Evolutionary conservation across 2,113 vertebrate genomes (phyloP).

Genomic region (Paradoxurus hermaphroditus): DNA sequence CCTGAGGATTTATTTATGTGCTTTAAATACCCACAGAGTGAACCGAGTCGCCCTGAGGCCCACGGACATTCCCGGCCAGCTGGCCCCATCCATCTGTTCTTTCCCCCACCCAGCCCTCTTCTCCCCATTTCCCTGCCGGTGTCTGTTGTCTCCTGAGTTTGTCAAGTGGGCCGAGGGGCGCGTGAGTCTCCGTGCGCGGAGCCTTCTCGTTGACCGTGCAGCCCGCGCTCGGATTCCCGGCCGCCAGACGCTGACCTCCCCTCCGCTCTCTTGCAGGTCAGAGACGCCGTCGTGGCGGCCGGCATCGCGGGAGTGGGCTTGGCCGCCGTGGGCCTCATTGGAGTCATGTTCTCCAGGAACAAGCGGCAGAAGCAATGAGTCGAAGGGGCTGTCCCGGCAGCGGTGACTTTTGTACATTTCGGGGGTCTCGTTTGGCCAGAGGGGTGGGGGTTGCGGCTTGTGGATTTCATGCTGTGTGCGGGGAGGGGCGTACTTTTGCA

Average conservation of each 20-base stretch:
- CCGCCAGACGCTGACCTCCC: not conserved
- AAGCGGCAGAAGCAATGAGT: constrained; percentile 68
- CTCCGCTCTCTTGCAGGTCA: constrained; percentile 67
- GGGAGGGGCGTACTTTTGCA: constrained; percentile 51
- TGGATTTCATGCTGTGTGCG: constrained; percentile 29
- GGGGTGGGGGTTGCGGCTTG: not conserved
- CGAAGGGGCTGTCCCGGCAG: not conserved
- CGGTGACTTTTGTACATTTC: not conserved
- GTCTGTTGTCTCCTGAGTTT: not conserved
- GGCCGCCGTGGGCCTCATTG: constrained; percentile 35
- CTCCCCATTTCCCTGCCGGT: not conserved
- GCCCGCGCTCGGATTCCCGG: not conserved
- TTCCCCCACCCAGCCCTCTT: not conserved
- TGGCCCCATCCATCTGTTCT: not conserved
- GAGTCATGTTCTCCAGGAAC: constrained; percentile 60
- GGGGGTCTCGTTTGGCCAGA: not conserved
- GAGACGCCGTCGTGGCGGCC: not conserved
- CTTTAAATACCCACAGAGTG: not conserved
- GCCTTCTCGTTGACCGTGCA: not conserved
- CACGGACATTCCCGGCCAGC: not conserved
- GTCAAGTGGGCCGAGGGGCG: not conserved
- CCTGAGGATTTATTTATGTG: not conserved
- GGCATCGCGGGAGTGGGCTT: constrained; percentile 54
- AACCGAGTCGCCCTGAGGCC: not conserved
- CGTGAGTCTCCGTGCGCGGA: not conserved